Base-by-base conservation (phyloP, 1,140 invertebrate genomes). In the Musca vetustissima region DNA sequence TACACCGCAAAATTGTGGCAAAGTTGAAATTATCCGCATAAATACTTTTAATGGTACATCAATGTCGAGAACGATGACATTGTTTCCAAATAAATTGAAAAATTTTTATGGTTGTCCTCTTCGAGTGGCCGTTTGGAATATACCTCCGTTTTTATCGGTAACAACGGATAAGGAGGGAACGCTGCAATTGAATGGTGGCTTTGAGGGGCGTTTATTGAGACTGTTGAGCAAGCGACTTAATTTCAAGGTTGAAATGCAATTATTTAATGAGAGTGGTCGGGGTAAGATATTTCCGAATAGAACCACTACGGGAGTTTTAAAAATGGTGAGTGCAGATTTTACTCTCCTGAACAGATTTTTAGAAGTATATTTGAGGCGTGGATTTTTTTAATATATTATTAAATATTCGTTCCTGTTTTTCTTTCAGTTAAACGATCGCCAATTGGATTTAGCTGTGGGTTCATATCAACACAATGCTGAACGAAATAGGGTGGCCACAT, bases 121-220 rank as follows among this genome's bases (percentile, higher is more conserved):
- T 50, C 70, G 72, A 13, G 75, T 71, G 0, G 75, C 70, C n/a
- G 25, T 77, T 11, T 72, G 71, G 69, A 22, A 77, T 22, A 28
- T 71, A 14, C 72, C 77, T 1, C 77, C 77, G 1, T 79, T 71
- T n/a, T 8, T 76, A 7, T 61, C 52, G 21, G 55, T 78, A 0
- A n/a, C 14, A 13, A 6, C 19, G 15, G 53, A 21, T 28, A 1
- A 1, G 14, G n/a, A 57, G 36, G 36, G 24, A 13, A 43, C 6
- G 6, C 6, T 43, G 1, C 36, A 43, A 13, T 17, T 24, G 14
- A 6, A 43, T 32, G 28, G 9, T 9, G 52, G 52, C 7, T 57
- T 25, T 25, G 53, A 28, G 9, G 14, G 24, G 13, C 6, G 4
- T 13, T 32, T 57, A 17, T 28, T 25, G 13, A 15, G 19, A 28